phyloP scores from a whole-genome alignment of 1,140 invertebrate species.

The Helicoverpa zea region DNA sequence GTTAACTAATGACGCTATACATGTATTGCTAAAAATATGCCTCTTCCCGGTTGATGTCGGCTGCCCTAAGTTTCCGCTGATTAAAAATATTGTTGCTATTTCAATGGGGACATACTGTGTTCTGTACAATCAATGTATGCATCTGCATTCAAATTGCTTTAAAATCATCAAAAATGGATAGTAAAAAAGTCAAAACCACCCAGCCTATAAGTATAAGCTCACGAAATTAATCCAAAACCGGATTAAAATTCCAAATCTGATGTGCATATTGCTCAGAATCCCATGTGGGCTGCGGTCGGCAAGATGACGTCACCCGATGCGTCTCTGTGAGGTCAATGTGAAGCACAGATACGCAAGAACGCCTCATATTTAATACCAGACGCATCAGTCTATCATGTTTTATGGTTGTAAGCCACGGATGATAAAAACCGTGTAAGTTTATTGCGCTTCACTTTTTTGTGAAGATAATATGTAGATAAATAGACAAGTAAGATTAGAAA shows the following conservation, averaged over 20 bases:
- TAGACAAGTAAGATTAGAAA: background rate
- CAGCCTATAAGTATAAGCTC: background rate
- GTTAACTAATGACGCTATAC: background rate
- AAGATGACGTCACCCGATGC: constrained; percentile 36
- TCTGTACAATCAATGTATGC: too few relatives aligned
- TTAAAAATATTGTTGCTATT: background rate
- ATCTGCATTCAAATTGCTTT: background rate
- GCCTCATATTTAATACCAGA: background rate
- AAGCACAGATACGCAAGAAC: constrained; percentile 13
- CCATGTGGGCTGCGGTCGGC: background rate
- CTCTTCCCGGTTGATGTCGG: background rate
- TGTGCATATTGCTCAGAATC: background rate
- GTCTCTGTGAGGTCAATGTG: constrained; percentile 10
- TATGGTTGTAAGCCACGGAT: background rate
- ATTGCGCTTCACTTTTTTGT: background rate
- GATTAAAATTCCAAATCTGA: background rate
- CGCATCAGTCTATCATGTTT: background rate
- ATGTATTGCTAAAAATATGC: constrained; percentile 15
- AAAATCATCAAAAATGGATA: background rate
- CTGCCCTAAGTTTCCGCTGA: constrained; percentile 4
- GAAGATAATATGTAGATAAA: background rate
- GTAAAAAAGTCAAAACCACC: background rate
- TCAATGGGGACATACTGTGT: too few relatives aligned
- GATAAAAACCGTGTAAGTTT: background rate
- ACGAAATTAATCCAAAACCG: background rate